Evolutionary conservation across 1,140 invertebrate genomes (phyloP).

Genomic region (Drosophila orosa): DNA sequence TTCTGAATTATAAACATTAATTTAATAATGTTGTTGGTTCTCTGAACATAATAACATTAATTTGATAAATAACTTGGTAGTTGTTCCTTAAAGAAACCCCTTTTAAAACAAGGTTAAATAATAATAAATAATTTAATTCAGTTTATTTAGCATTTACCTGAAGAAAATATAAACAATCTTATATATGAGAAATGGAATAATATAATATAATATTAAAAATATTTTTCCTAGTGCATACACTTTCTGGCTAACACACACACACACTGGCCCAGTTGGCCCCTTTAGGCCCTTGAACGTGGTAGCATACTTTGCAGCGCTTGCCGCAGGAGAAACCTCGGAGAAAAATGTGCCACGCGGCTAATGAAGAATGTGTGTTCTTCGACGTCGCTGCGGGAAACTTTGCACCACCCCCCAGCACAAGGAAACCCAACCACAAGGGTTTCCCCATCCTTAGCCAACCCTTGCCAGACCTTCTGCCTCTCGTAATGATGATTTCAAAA

Average conservation of each 20-base stretch:
- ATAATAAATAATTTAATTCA: not conserved
- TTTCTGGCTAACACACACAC: constrained; percentile 17
- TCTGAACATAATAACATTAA: too few species aligned
- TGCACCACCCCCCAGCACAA: too few species aligned
- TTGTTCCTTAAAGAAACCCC: too few species aligned
- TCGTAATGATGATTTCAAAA: constrained; percentile 62
- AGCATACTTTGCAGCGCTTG: constrained; percentile 45
- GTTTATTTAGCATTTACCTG: too few species aligned
- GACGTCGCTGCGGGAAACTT: constrained; percentile 43
- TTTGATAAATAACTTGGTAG: not conserved
- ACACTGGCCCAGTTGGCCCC: constrained; percentile 24
- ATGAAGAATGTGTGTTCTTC: constrained; percentile 64
- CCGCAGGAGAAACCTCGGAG: constrained; percentile 42
- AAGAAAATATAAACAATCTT: not conserved
- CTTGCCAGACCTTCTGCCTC: constrained; percentile 7
- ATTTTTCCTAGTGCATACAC: not conserved
- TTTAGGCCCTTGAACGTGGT: constrained; percentile 31
- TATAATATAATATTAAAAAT: too few species aligned
- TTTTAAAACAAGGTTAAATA: not conserved
- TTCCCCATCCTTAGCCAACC: not conserved
- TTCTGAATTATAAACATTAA: not conserved
- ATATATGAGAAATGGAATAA: too few species aligned
- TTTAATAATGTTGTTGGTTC: too few species aligned
- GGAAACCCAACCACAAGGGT: constrained; percentile 8
- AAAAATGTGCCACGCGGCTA: constrained; percentile 63